phyloP scores from a whole-genome alignment of 2,113 vertebrate genomes.

The Protobothrops mucrosquamatus region DNA sequence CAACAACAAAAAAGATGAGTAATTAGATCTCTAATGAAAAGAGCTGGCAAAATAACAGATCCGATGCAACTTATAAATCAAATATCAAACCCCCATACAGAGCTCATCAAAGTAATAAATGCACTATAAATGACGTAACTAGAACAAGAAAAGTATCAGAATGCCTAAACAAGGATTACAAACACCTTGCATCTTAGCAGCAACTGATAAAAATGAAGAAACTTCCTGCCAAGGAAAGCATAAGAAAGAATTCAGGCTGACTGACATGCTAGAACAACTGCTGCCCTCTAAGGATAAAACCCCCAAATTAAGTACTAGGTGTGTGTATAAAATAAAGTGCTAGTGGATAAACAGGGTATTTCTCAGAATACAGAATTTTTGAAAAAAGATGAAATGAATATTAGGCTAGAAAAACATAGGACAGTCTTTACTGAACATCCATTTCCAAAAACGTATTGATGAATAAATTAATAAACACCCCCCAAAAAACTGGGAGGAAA shows the following conservation, averaged over 20 bases:
- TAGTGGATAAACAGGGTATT: background rate
- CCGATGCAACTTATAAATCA: background rate
- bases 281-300: background rate
- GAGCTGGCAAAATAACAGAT: background rate
- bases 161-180: background rate
- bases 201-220: background rate
- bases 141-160: background rate
- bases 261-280: background rate
- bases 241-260: background rate
- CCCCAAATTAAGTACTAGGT: background rate
- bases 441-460: background rate
- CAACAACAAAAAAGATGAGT: background rate
- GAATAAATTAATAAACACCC: background rate
- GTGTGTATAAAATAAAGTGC: background rate
- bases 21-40: background rate
- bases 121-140: background rate
- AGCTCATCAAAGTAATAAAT: background rate
- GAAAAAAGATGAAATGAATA: background rate
- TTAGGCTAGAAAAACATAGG: background rate
- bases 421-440: background rate
- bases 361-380: background rate
- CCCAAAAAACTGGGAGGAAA: background rate
- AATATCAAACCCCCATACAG: background rate
- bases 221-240: background rate
- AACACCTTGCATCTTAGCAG: background rate